phyloP scores from a whole-genome alignment of 2,888 invertebrate species.

The Drosophila testacea region DNA sequence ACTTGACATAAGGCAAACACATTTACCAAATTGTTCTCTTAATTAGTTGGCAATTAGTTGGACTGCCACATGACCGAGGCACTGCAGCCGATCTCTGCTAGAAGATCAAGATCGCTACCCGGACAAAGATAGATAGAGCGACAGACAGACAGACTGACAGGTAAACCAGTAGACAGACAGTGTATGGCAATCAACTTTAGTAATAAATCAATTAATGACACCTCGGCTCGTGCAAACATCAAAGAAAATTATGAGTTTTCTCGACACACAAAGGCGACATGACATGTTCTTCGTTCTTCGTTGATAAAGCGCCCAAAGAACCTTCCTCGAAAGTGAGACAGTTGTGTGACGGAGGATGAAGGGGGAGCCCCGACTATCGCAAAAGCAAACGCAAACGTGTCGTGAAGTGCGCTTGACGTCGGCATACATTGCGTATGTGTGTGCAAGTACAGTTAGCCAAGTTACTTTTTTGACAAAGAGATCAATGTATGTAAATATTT shows the following conservation, averaged over 20 bases:
- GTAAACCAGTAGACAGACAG: conserved; percentile 13
- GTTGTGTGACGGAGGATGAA: not conserved
- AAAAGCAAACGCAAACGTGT: conserved; percentile 51
- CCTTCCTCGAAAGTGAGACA: not conserved
- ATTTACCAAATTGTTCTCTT: conserved; percentile 58
- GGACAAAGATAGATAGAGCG: not conserved
- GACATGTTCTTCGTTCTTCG: conserved; percentile 40
- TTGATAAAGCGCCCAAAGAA: conserved; percentile 55
- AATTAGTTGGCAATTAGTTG: conserved; percentile 59
- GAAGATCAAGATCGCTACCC: conserved; percentile 34
- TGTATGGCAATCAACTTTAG: conserved; percentile 50
- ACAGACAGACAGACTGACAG: conserved; percentile 12
- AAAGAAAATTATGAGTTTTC: conserved; percentile 73
- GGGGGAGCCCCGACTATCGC: conserved; percentile 11
- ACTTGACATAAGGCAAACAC: conserved; percentile 50
- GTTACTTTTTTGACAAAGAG: not conserved
- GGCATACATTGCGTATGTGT: conserved; percentile 7
- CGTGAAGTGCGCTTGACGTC: conserved; percentile 29
- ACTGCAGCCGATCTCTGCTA: conserved; percentile 7
- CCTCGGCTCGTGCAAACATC: conserved; percentile 71
- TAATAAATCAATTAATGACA: conserved; percentile 79
- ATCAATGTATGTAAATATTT: no score
- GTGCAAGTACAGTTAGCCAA: not conserved
- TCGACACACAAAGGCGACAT: conserved; percentile 39
- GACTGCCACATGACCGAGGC: conserved; percentile 1